These are phyloP conservation scores for Carcina quercana DNA, from an alignment of 2,888 invertebrate species.

Conservation along the genomic window DNA sequence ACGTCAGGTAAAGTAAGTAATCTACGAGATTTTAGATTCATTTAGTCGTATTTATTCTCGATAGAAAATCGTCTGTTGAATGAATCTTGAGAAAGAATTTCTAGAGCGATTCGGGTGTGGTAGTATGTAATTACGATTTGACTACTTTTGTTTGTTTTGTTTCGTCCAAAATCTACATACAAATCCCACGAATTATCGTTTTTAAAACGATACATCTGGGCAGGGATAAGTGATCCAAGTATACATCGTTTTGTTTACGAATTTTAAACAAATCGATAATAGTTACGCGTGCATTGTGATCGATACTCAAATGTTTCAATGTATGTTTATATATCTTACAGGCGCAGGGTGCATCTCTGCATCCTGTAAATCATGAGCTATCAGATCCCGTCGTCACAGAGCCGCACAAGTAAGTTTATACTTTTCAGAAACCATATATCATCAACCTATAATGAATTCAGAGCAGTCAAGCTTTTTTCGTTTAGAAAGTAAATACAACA, in stretches of 20 bases:
- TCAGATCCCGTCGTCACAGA: slow-evolving; percentile 86
- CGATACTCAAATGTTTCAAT: slow-evolving; percentile 19
- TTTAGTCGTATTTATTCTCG: too few relatives aligned
- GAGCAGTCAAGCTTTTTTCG: too few relatives aligned
- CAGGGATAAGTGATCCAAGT: slow-evolving; percentile 28
- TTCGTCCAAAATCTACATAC: slow-evolving; percentile 36
- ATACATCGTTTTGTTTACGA: slow-evolving; percentile 15
- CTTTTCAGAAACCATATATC: slow-evolving; percentile 1
- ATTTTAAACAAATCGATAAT: slow-evolving; percentile 34
- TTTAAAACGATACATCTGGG: slow-evolving; percentile 25
- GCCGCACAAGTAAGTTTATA: slow-evolving; percentile 84
- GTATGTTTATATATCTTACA: slow-evolving; percentile 52
- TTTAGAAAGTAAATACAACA: too few relatives aligned
- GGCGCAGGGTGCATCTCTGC: slow-evolving; percentile 77
- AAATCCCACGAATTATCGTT: slow-evolving; percentile 28
- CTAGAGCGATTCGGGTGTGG: slow-evolving; percentile 66
- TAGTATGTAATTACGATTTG: slow-evolving; percentile 62
- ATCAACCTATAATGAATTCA: too few relatives aligned
- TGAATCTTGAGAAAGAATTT: too few relatives aligned
- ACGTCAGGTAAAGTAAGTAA: too few relatives aligned
- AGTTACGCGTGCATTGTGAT: slow-evolving; percentile 34
- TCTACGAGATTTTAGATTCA: too few relatives aligned
- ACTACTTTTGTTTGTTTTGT: slow-evolving; percentile 62
- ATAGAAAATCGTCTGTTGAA: too few relatives aligned
- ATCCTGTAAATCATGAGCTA: slow-evolving; percentile 88